Evolutionary conservation across 2,888 invertebrate genomes (phyloP).

Genomic region (Bugulina stolonifera): DNA sequence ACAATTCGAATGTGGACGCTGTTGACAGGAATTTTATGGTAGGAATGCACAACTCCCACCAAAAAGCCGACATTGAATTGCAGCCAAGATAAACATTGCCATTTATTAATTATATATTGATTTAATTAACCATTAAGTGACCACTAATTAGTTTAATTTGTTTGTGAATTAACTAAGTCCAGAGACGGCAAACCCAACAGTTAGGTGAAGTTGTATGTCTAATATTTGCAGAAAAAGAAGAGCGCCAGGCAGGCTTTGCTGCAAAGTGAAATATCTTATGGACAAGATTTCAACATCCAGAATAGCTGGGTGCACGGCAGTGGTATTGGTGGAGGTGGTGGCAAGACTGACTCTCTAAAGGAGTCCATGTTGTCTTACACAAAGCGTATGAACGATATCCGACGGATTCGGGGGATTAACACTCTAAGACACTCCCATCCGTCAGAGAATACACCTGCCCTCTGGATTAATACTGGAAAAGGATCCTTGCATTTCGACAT

Average conservation of each 20-base stretch:
- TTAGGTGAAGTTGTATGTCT: too few species aligned
- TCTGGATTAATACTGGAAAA: constrained; percentile 4
- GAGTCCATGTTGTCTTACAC: constrained; percentile 15
- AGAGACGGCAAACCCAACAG: too few species aligned
- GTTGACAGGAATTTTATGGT: too few species aligned
- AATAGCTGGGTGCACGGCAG: not conserved
- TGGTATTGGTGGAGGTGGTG: not conserved
- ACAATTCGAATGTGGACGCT: too few species aligned
- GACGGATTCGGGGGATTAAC: constrained; percentile 1
- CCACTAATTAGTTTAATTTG: too few species aligned
- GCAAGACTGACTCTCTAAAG: not conserved
- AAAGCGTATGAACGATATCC: constrained; percentile 22
- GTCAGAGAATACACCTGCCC: not conserved
- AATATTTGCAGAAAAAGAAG: constrained; percentile 22
- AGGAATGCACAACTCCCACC: too few species aligned
- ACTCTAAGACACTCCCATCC: not conserved
- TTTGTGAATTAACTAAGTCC: too few species aligned
- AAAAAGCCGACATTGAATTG: too few species aligned
- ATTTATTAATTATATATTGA: too few species aligned
- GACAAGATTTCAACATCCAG: constrained; percentile 5
- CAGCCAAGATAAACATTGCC: too few species aligned
- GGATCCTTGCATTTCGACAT: not conserved
- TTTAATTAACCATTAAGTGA: too few species aligned
- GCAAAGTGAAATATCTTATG: not conserved
- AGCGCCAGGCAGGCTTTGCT: not conserved